These are phyloP conservation scores for Coremacera marginata DNA, from an alignment of 2,888 invertebrate genomes.

Conservation along the genomic window DNA sequence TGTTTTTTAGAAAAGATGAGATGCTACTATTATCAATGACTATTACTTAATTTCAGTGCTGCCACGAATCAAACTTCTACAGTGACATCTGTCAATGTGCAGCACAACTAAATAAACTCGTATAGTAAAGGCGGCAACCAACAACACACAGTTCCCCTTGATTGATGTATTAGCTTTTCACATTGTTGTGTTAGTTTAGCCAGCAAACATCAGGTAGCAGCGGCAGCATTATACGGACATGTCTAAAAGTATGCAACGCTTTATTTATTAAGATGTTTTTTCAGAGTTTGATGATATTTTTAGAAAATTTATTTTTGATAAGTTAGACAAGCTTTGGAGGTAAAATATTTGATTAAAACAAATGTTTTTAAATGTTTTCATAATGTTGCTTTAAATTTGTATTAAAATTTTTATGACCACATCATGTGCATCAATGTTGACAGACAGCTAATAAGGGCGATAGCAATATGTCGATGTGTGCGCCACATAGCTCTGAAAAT, in stretches of 20 bases:
- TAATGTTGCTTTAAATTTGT: too few relatives aligned
- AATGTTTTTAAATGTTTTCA: too few relatives aligned
- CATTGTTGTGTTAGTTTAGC: background rate
- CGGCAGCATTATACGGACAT: background rate
- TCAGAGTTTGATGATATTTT: too few relatives aligned
- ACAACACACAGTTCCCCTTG: background rate
- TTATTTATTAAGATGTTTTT: background rate
- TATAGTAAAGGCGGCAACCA: background rate
- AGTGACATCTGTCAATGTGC: conserved; percentile 52
- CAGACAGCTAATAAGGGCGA: background rate
- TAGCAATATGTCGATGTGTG: background rate
- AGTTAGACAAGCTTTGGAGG: too few relatives aligned
- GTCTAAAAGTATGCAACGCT: conserved; percentile 47
- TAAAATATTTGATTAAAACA: too few relatives aligned
- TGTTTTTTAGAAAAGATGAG: too few relatives aligned
- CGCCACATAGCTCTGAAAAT: background rate
- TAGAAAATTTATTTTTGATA: too few relatives aligned
- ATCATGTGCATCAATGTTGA: too few relatives aligned
- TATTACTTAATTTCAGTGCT: background rate
- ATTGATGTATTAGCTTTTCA: conserved; percentile 11
- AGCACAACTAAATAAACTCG: background rate
- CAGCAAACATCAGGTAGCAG: conserved; percentile 43
- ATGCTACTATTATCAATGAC: too few relatives aligned
- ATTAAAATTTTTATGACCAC: too few relatives aligned
- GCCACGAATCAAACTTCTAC: conserved; percentile 34